These are phyloP conservation scores for Eilema depressum DNA, from an alignment of 2,888 invertebrate genomes.

Conservation along the genomic window DNA sequence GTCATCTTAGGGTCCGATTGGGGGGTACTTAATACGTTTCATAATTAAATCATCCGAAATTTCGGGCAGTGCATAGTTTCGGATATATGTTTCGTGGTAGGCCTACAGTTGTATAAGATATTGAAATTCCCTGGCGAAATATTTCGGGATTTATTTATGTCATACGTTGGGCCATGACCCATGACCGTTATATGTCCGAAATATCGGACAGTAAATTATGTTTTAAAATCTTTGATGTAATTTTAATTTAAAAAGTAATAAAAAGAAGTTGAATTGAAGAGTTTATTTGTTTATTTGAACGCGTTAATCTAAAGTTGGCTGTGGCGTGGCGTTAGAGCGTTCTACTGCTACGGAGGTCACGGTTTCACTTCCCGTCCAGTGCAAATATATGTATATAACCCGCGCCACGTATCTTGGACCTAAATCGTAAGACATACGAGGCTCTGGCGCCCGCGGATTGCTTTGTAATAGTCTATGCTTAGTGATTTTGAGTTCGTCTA, in stretches of 20 bases:
- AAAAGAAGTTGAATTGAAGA: background rate
- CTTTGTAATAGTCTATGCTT: too few relatives aligned
- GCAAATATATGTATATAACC: too few relatives aligned
- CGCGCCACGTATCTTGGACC: too few relatives aligned
- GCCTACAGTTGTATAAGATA: background rate
- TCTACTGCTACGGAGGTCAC: too few relatives aligned
- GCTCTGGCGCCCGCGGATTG: too few relatives aligned
- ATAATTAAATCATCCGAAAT: background rate
- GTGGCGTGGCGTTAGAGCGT: too few relatives aligned
- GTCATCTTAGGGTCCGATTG: background rate
- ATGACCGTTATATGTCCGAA: background rate
- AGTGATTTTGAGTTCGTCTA: too few relatives aligned
- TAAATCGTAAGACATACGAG: too few relatives aligned
- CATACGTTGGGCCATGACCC: conserved; percentile 5
- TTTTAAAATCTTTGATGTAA: conserved; percentile 5
- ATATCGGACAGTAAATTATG: background rate
- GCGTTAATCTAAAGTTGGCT: too few relatives aligned
- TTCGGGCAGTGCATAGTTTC: background rate
- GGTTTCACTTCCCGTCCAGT: too few relatives aligned
- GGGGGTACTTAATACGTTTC: background rate
- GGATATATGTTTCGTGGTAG: background rate
- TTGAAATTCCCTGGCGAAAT: background rate
- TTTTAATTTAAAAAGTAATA: background rate
- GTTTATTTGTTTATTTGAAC: background rate
- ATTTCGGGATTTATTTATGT: conserved; percentile 8